Base-by-base conservation (phyloP, 1,140 invertebrate genomes). In the Mycetomoellerius zeteki region DNA sequence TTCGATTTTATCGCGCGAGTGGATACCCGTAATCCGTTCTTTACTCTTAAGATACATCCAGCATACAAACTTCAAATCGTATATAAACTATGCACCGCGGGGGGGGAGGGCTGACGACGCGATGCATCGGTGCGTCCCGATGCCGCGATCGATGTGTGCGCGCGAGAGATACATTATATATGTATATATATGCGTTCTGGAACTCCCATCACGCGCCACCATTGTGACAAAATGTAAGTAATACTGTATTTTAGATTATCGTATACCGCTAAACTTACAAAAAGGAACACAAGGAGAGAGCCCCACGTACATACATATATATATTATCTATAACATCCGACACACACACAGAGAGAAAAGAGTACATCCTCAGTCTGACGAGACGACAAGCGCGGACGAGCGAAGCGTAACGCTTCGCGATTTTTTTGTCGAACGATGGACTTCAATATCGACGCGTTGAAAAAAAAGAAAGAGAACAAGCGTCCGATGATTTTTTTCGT, bases 161-260 rank as follows among this genome's bases (percentile, higher is more conserved):
- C 33, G 47, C 54, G 67, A 50, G 47, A 82, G 62, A 81, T 58
- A 64, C 56, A 65, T 62, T 78, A 85, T 43, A 80, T 78, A 80
- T 80, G 50, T 85, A 88, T 88, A 81, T 60, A 87, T 75, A 71
- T 90, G 91, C 90, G 89, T 94, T 93, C 86, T 92, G 94, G 91
- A 89, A 93, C 91, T 93, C 92, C 67, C 72, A 75, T 75, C 72
- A 75, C 72, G 72, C 62, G 67, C 75, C 89, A 92, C 89, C 87
- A 92, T 92, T 91, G 92, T 94, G 93, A 72, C 56, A 54, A 52
- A 93, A 92, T 92, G 94, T 92, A 93, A 93, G 93, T 94, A 91
- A 88, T 93, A 93, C 10, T 93, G 93, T 94, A 94, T 95, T 95
- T 94, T 94, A 95, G 94, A 94, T 94, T 94, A 94, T 92, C 91